A percentile compares a stretch with the other conserved stretches of the same genome.
phyloP scores from a whole-genome alignment of 2,797 vertebrate genomes.

The Sorex maritimensis region DNA sequence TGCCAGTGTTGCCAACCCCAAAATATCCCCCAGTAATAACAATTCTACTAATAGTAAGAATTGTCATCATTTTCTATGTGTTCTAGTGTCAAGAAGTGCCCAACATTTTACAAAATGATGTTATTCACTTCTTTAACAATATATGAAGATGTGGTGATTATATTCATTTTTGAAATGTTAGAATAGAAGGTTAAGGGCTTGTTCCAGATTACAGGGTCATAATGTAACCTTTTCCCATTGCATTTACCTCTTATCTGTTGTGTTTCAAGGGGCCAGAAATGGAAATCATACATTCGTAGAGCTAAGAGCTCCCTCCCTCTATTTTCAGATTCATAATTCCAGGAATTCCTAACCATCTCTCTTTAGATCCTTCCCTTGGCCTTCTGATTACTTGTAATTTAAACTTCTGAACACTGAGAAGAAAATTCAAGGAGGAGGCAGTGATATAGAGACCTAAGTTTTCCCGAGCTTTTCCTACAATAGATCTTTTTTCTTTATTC shows the following conservation, averaged over 20 bases:
- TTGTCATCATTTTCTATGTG: background rate
- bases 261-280: background rate
- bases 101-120: background rate
- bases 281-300: background rate
- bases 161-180: background rate
- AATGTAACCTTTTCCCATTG: too few relatives aligned
- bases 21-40: background rate
- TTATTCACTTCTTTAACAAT: background rate
- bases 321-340: background rate
- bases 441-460: background rate
- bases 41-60: background rate
- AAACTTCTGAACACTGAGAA: background rate
- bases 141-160: background rate
- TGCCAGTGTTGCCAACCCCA: too few relatives aligned
- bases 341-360: background rate
- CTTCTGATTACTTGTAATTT: background rate
- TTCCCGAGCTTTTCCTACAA: background rate
- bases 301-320: background rate
- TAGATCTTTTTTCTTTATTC: too few relatives aligned
- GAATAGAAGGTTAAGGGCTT: slow-evolving; percentile 8
- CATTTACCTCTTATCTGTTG: background rate
- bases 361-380: background rate
- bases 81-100: background rate
- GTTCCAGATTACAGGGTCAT: background rate
- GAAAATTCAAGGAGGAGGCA: background rate